phyloP scores from a whole-genome alignment of 2,113 vertebrate genomes.

The Danionella cerebrum region DNA sequence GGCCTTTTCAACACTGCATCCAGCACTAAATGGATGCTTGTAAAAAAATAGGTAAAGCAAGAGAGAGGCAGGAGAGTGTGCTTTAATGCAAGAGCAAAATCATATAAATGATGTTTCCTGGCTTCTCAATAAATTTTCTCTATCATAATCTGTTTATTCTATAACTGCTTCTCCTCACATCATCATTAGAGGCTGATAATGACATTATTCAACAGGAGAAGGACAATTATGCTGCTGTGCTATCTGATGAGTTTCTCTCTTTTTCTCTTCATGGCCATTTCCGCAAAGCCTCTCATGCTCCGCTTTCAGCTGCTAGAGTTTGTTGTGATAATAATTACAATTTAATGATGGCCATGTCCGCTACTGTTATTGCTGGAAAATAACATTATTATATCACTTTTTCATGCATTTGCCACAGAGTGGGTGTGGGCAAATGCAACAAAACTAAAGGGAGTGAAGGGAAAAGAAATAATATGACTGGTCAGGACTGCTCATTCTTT shows the following conservation, averaged over 20 bases:
- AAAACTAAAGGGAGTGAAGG: conserved; percentile 41
- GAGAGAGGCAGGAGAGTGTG: conserved; percentile 11
- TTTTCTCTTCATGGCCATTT: conserved; percentile 59
- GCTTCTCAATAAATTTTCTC: conserved; percentile 60
- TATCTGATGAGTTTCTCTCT: conserved; percentile 61
- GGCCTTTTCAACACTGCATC: too few species aligned
- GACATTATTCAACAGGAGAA: conserved; percentile 72
- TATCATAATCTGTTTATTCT: conserved; percentile 71
- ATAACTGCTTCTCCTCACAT: conserved; percentile 62
- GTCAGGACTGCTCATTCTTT: background rate
- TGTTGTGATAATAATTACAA: conserved; percentile 53
- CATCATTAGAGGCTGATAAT: conserved; percentile 73
- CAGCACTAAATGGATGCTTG: too few species aligned
- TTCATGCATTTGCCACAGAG: conserved; percentile 51
- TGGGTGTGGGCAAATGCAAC: conserved; percentile 49
- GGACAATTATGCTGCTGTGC: conserved; percentile 61
- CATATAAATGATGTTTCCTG: conserved; percentile 67
- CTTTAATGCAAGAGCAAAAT: too few species aligned
- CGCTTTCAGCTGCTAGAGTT: conserved; percentile 56
- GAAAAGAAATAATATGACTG: conserved; percentile 7
- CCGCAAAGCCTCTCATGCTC: conserved; percentile 55
- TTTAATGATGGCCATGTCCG: conserved; percentile 57
- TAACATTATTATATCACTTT: conserved; percentile 53
- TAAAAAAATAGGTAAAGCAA: too few species aligned
- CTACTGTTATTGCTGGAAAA: conserved; percentile 49